Base-by-base conservation (phyloP, 2,113 vertebrate genomes). In the Malaclemys terrapin region DNA sequence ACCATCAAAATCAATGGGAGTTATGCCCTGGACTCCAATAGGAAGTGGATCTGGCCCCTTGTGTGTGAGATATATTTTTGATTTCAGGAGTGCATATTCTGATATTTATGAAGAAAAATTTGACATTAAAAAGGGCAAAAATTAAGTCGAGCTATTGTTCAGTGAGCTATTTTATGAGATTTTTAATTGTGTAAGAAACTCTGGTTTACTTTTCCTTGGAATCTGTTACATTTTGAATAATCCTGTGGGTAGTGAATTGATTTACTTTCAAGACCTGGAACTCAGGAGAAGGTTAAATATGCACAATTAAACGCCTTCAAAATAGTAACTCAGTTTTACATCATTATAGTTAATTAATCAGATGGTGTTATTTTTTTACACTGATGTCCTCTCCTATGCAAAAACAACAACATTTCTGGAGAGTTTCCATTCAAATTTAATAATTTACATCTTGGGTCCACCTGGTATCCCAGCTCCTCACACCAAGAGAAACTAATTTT, bases 211-310 rank as follows among this genome's bases (percentile, higher is more conserved):
- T 88, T 76, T 53, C 2, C 31, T 79, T 10, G 38, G 8, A 57
- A n/a, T 22, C 20, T 78, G 5, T 31, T 80, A 3, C 4, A 56
- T 3, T 91, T 94, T 87, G 3, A 56, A 4, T 78, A 4, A 57
- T 5, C 8, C 87, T 91, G 1, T 84, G 13, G 38, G 9, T n/a
- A 31, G 8, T 38, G 4, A 85, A 9, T 0, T 8, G 24, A 1
- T 35, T 88, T 85, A 84, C 78, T 88, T 91, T 88, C 62, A 85
- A 87, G 27, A 91, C 16, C 42, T 27, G 42, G 12, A 78, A 78
- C 22, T 78, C 75, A 47, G 42, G 42, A 85, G 62, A 65, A 65
- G 17, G 5, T 76, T 89, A 27, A 84, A 85, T 17, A 22, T 83
- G 10, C 53, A 7, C 59, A 54, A 49, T 1, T 22, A 13, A 87